Base-by-base conservation (phyloP, 2,113 vertebrate genomes). In the Oxyruncus cristatus region DNA sequence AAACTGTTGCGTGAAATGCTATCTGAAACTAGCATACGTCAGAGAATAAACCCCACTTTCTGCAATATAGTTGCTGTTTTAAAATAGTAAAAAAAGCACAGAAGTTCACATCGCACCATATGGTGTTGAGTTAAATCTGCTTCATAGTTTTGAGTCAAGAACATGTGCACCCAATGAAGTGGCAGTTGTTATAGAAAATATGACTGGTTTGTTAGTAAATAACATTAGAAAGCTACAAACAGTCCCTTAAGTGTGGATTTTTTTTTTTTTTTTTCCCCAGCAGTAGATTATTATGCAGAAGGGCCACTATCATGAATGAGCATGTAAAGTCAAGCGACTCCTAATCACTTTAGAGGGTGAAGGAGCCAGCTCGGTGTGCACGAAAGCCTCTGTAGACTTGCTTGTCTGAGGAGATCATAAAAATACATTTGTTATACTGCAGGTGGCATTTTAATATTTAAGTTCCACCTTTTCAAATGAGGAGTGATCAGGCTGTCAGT, bases 161-260 rank as follows among this genome's bases (percentile, higher is more conserved):
- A 91, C 94, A 96, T 96, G 96, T 95, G 94, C 50, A 93, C 68
- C 47, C 89, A 89, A 71, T 59, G 79, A 94, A 92, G 89, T 87
- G 89, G 84, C 86, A 95, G 81, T 94, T 94, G 91, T 88, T 94
- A 73, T 26, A 90, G 75, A 94, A 96, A 97, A 97, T 97, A 95
- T 79, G 78, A 85, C 84, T 93, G 63, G 66, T 96, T 96, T 96
- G 92, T 94, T 94, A 94, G 95, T 93, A 93, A 96, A 97, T 96
- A 97, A 93, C 59, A 93, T 91, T 61, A 14, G 14, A 93, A 94
- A 93, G n/a, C 66, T 85, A 94, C 80, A 87, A 93, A 91, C 70
- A 95, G 61, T 27, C 49, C 70, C 62, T 56, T 61, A 72, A 37
- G 72, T 67, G 72, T 46, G 44, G 17, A 19, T 73, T 68, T 71